A percentile compares a stretch with the other conserved stretches of the same genome.
Evolutionary conservation across 2,113 vertebrate species (phyloP).

Genomic region (Actenoides lindsayi): DNA sequence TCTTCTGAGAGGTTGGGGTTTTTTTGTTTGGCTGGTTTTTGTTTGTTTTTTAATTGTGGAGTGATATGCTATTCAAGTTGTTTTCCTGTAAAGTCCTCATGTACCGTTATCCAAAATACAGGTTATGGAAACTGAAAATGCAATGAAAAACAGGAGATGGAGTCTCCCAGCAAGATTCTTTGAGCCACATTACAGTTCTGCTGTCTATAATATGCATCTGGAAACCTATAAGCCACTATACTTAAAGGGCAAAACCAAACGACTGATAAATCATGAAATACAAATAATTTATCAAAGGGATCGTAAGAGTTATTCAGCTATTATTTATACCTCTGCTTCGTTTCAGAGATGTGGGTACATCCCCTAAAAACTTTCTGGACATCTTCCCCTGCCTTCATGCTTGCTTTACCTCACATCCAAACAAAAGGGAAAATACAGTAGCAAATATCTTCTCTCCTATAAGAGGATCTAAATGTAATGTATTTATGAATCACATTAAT

Average conservation of each 20-base stretch:
- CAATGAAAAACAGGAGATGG: neutral
- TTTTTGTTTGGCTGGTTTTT: neutral
- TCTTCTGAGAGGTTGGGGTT: neutral
- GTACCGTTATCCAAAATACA: neutral
- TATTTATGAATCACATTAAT: slow-evolving; percentile 63
- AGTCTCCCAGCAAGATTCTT: neutral
- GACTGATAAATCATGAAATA: neutral
- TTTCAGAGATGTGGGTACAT: neutral
- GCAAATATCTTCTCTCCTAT: neutral
- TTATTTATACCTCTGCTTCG: neutral
- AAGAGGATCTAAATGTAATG: slow-evolving; percentile 31
- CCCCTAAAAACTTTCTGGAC: neutral
- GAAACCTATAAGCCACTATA: neutral
- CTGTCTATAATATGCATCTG: neutral
- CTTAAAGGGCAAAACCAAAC: neutral
- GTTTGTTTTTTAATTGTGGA: too few relatives aligned
- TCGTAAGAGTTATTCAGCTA: neutral
- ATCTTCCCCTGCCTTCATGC: neutral
- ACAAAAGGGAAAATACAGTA: neutral
- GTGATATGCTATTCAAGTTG: neutral
- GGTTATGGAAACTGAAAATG: neutral
- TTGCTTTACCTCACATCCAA: neutral
- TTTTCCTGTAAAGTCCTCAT: neutral
- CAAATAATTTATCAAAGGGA: neutral
- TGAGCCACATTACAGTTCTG: neutral